Conservation (phyloP, 1,140 invertebrate genomes). For the Drosophila hydei region DNA sequence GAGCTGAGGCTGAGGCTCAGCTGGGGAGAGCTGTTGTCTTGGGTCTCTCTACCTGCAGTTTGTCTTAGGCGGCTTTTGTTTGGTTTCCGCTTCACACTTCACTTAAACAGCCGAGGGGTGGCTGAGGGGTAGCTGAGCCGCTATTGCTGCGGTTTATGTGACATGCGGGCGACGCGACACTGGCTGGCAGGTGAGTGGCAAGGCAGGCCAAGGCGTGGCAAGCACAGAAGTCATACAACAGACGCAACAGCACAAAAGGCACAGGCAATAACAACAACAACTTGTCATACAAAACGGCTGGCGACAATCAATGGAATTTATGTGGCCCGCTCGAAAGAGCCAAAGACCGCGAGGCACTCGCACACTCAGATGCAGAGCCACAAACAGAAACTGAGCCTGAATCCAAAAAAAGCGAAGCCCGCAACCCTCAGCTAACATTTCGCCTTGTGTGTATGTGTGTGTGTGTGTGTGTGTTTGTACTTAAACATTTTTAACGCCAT, state of each 20-base stretch:
- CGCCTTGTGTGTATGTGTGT: slow-evolving; percentile 8
- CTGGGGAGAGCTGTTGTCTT: background rate
- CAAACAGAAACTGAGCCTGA: slow-evolving; percentile 33
- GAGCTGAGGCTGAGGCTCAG: slow-evolving; percentile 13
- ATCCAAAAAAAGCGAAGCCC: slow-evolving; percentile 10
- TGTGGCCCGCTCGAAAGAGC: slow-evolving; percentile 20
- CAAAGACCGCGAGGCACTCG: slow-evolving; percentile 11
- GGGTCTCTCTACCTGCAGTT: slow-evolving; percentile 62
- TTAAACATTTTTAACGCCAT: slow-evolving; percentile 81
- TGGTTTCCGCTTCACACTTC: slow-evolving; percentile 82
- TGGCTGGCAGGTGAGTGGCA: slow-evolving; percentile 77
- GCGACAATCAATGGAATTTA: slow-evolving; percentile 82
- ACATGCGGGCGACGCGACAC: slow-evolving; percentile 69
- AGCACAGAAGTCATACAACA: slow-evolving; percentile 76
- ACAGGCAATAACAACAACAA: slow-evolving; percentile 4
- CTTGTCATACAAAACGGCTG: slow-evolving; percentile 75
- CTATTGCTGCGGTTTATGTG: slow-evolving; percentile 73
- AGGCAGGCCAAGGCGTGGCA: slow-evolving; percentile 39
- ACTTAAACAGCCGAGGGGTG: slow-evolving; percentile 37
- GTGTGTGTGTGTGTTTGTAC: slow-evolving; percentile 51
- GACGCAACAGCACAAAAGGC: slow-evolving; percentile 36
- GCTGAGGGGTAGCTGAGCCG: background rate
- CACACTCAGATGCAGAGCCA: slow-evolving; percentile 15
- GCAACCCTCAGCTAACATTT: slow-evolving; percentile 20
- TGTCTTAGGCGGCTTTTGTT: slow-evolving; percentile 80